A percentile compares a stretch with the other conserved stretches of the same genome.
phyloP scores from a whole-genome alignment of 2,888 invertebrate genomes.

The Boloria selene region DNA sequence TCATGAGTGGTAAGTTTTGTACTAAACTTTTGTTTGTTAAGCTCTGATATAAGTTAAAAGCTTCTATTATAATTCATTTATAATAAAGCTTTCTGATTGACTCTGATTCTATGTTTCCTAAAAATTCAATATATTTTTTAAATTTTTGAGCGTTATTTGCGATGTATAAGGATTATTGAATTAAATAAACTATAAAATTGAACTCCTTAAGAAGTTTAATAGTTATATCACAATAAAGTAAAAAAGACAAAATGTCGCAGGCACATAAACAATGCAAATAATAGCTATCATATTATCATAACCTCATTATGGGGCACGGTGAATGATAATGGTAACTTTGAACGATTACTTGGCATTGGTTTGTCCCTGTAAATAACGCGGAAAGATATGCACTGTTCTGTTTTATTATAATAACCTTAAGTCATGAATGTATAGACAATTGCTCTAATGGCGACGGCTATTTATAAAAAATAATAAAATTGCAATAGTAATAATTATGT shows the following conservation, averaged over 20 bases:
- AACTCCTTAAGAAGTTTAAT: conserved; percentile 3
- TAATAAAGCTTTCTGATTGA: too few relatives aligned
- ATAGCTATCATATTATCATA: neutral
- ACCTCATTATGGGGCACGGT: neutral
- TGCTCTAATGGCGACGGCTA: conserved; percentile 1
- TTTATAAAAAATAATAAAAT: neutral
- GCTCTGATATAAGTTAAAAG: too few relatives aligned
- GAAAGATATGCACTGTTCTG: conserved; percentile 14
- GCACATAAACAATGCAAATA: neutral
- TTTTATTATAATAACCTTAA: conserved; percentile 12
- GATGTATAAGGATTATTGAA: neutral
- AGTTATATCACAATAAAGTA: conserved; percentile 6
- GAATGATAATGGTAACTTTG: conserved; percentile 11
- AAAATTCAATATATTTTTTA: too few relatives aligned
- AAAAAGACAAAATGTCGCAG: neutral
- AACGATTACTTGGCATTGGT: conserved; percentile 21
- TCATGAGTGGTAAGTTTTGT: conserved; percentile 91
- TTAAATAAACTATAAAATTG: neutral
- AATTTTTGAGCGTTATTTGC: too few relatives aligned
- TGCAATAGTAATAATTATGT: neutral
- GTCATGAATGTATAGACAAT: conserved; percentile 14
- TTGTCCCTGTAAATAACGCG: conserved; percentile 11
- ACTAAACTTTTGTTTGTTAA: neutral
- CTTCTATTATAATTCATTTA: too few relatives aligned
- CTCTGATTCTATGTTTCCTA: too few relatives aligned